Conservation (phyloP, 1,140 invertebrate species). For the Drosophila bipectinata region DNA sequence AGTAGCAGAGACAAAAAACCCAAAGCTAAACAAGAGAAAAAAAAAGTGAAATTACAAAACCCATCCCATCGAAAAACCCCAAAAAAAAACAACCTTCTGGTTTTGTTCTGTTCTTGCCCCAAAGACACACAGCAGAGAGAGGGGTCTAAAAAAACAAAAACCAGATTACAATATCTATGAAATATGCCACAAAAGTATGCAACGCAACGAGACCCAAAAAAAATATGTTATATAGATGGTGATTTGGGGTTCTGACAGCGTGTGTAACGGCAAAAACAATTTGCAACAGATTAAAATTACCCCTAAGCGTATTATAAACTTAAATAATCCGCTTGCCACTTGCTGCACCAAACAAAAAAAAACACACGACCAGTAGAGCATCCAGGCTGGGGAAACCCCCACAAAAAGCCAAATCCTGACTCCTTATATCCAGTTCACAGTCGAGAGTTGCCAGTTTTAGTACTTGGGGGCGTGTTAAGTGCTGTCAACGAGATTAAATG, state of each 20-base stretch:
- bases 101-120: too few species aligned
- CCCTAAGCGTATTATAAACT: slow-evolving; percentile 83
- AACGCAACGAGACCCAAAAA: slow-evolving; percentile 19
- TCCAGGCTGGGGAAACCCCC: slow-evolving; percentile 5
- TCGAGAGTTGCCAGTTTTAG: slow-evolving; percentile 39
- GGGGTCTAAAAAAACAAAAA: slow-evolving; percentile 5
- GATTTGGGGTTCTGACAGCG: slow-evolving; percentile 52
- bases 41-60: slow-evolving; percentile 54
- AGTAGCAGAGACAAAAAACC: slow-evolving; percentile 10
- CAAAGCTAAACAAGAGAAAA: not conserved
- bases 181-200: slow-evolving; percentile 72
- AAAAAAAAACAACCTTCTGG: slow-evolving; percentile 41
- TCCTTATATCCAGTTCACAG: slow-evolving; percentile 19
- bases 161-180: slow-evolving; percentile 69
- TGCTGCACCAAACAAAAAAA: not conserved
- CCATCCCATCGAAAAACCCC: slow-evolving; percentile 8
- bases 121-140: too few species aligned
- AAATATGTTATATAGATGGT: slow-evolving; percentile 71
- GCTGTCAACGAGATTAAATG: slow-evolving; percentile 82
- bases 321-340: slow-evolving; percentile 74
- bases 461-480: slow-evolving; percentile 78
- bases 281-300: slow-evolving; percentile 84
- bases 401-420: slow-evolving; percentile 13
- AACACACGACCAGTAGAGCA: not conserved
- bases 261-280: slow-evolving; percentile 75